Evolutionary conservation across 2,797 vertebrate species (phyloP).

Genomic region (Picus viridis): DNA sequence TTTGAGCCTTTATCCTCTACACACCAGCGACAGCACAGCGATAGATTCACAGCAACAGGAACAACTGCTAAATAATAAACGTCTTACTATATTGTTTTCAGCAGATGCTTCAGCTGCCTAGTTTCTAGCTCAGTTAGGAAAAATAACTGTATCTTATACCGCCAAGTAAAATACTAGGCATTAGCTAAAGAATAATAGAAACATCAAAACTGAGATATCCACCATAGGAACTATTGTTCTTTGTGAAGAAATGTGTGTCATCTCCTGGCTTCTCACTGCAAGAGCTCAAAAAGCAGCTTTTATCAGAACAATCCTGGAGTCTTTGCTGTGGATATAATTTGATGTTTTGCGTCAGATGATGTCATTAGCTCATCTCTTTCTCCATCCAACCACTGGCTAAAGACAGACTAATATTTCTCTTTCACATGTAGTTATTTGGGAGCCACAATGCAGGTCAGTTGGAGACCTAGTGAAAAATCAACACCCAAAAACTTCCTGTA

Average conservation of each 20-base stretch:
- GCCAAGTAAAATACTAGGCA: background rate
- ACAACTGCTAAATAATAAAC: slow-evolving; percentile 67
- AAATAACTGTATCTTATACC: slow-evolving; percentile 5
- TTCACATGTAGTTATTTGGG: background rate
- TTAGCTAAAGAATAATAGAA: background rate
- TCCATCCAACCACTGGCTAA: background rate
- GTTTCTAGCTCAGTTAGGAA: slow-evolving; percentile 46
- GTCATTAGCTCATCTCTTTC: background rate
- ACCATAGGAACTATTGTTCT: background rate
- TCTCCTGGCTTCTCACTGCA: background rate
- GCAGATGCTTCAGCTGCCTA: slow-evolving; percentile 48
- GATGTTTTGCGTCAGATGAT: background rate
- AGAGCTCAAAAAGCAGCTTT: background rate
- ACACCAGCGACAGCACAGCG: slow-evolving; percentile 12
- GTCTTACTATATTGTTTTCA: slow-evolving; percentile 46
- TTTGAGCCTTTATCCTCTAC: slow-evolving; percentile 2
- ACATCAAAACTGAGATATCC: background rate
- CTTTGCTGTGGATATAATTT: background rate
- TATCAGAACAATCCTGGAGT: background rate
- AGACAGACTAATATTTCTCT: background rate
- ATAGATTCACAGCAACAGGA: slow-evolving; percentile 63
- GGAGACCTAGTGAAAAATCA: background rate
- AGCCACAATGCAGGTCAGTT: background rate
- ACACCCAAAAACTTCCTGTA: background rate
- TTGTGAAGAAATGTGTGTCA: background rate